Evolutionary conservation across 2,888 invertebrate species (phyloP).

Genomic region (Julus scandinavius): DNA sequence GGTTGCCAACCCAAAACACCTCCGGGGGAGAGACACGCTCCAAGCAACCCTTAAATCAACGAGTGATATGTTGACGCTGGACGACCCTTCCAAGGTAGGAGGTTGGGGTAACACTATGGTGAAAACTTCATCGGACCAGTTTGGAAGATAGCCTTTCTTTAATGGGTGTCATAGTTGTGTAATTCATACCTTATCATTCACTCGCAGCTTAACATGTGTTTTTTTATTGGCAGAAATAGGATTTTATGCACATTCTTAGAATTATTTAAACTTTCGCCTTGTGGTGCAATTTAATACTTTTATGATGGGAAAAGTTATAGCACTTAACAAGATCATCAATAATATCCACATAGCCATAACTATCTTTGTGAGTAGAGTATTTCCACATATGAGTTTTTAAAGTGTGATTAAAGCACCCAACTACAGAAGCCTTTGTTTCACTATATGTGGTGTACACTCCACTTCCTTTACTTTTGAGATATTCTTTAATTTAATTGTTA

Average conservation of each 20-base stretch:
- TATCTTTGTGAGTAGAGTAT: conserved; percentile 41
- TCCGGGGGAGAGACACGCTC: too few relatives aligned
- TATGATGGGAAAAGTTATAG: not conserved
- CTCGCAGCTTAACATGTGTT: not conserved
- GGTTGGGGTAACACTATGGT: not conserved
- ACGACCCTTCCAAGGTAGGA: too few relatives aligned
- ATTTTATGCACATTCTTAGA: not conserved
- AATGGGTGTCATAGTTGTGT: not conserved
- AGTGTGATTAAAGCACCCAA: conserved; percentile 59
- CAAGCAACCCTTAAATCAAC: too few relatives aligned
- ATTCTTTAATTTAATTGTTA: conserved; percentile 57
- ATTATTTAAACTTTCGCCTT: not conserved
- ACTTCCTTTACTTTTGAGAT: not conserved
- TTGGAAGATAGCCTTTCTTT: conserved; percentile 42
- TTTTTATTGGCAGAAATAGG: not conserved
- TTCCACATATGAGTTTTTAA: conserved; percentile 59
- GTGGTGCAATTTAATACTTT: conserved; percentile 21
- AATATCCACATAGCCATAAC: not conserved
- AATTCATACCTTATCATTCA: conserved; percentile 14
- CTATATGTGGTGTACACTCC: conserved; percentile 54
- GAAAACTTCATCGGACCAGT: conserved; percentile 20
- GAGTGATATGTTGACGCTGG: too few relatives aligned
- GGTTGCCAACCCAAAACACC: too few relatives aligned
- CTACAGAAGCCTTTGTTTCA: conserved; percentile 59
- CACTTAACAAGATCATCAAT: not conserved